Base-by-base conservation (phyloP, 2,888 invertebrate species). In the Caenorhabditis sp. region DNA sequence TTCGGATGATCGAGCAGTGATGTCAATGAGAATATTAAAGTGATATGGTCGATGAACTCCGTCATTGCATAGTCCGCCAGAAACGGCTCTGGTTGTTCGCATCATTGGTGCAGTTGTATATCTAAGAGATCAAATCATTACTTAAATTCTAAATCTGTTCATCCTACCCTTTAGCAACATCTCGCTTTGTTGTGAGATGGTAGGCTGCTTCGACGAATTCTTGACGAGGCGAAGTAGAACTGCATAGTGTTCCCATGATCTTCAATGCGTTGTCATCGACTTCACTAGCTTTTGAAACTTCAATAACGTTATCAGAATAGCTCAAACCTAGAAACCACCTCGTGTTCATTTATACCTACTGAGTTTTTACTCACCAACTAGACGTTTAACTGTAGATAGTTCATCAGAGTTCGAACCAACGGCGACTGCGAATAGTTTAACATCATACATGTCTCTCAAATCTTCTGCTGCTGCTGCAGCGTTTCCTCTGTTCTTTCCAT, bases 401-500 rank as follows among this genome's bases (percentile, higher is more conserved):
- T 83, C 79, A 49, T 84, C 83, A 4, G 78, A 53, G 24, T 79
- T 70, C 0, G 86, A 80, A n/a, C 80, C 79, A 24, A 86, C 79
- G 12, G 84, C 85, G 12, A 86, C 67, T 1, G 81, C 83, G 62
- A 86, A 86, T 27, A 86, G 66, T 62, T 86, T 81, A 12, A 86
- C 83, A 50, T 74, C 82, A 64, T 81, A 74, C 58, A 76, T 68
- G 10, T 86, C 79, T 23, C 86, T 77, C 8, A 86, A 78, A 49
- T 87, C 85, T n/a, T 81, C 76, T 1, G 85, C 85, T 19, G 81
- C 80, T 6, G 72, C 70, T 3, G 84, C 85, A 8, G 86, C 86
- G 58, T 86, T 86, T 66, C 86, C 86, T 60, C 85, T 59, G 62
- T 86, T 83, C 55, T 83, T 82, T 62, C 86, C 86, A 58, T 83